Percentiles rank a stretch among this genome's conserved stretches.
phyloP scores from a whole-genome alignment of 2,797 vertebrate genomes.

The Sphenopsis melanotis region DNA sequence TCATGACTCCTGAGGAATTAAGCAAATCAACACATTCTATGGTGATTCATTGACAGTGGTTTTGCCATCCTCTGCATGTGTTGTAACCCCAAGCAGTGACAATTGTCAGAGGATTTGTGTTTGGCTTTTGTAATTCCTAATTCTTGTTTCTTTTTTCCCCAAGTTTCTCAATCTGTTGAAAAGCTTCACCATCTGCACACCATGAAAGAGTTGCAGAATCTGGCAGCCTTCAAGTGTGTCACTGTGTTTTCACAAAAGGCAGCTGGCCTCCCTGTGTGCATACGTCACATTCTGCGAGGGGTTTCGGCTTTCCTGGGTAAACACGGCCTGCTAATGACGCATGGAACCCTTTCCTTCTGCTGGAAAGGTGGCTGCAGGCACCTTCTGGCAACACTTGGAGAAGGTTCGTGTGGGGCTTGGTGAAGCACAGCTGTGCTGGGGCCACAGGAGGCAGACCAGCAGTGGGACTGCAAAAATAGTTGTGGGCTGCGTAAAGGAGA shows the following conservation, averaged over 20 bases:
- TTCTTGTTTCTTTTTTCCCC: not conserved
- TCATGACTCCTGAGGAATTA: not conserved
- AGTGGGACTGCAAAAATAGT: not conserved
- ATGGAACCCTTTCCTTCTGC: constrained; percentile 26
- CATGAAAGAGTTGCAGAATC: constrained; percentile 39
- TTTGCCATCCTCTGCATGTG: not conserved
- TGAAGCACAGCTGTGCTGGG: not conserved
- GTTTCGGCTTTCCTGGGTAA: not conserved
- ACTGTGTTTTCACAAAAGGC: constrained; percentile 42
- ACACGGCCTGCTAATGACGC: not conserved
- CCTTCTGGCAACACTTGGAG: not conserved
- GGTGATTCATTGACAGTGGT: not conserved
- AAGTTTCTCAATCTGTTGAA: constrained; percentile 56
- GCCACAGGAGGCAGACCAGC: not conserved
- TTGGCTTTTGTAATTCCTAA: constrained; percentile 35
- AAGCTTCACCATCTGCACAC: constrained; percentile 45
- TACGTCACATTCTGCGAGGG: constrained; percentile 36
- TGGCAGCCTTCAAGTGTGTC: constrained; percentile 45
- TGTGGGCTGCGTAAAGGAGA: not conserved
- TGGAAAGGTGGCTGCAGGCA: not conserved
- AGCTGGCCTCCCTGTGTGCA: constrained; percentile 27
- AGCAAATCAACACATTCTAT: not conserved
- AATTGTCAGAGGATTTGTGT: constrained; percentile 27
- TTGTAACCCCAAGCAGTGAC: not conserved
- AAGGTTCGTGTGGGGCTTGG: not conserved